Evolutionary conservation across 2,888 invertebrate species (phyloP).

Genomic region (Leucophenga maculata): DNA sequence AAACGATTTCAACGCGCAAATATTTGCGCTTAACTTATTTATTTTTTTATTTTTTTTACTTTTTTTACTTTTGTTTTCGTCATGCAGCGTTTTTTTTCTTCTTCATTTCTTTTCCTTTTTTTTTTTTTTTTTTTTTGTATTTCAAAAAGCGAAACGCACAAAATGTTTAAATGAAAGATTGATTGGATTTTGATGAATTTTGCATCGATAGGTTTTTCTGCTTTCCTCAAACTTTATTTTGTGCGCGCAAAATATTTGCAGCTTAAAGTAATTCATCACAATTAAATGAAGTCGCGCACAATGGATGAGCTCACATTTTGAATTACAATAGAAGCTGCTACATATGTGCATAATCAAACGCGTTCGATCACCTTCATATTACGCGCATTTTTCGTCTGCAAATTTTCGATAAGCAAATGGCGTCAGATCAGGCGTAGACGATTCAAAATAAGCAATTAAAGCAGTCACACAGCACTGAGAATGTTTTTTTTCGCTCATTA

Average conservation of each 20-base stretch:
- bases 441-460: too few relatives aligned
- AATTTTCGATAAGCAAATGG: too few relatives aligned
- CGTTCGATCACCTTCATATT: too few relatives aligned
- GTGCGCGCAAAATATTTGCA: slow-evolving; percentile 4
- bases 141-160: not conserved
- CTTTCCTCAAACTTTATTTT: not conserved
- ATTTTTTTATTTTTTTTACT: not conserved
- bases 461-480: too few relatives aligned
- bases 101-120: not conserved
- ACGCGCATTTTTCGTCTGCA: too few relatives aligned
- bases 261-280: slow-evolving; percentile 12
- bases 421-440: too few relatives aligned
- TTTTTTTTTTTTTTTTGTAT: not conserved
- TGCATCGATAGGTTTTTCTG: slow-evolving; percentile 3
- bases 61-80: not conserved
- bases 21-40: slow-evolving; percentile 53
- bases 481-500: too few relatives aligned
- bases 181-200: slow-evolving; percentile 24
- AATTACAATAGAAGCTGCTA: too few relatives aligned
- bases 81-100: not conserved
- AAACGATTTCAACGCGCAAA: slow-evolving; percentile 49
- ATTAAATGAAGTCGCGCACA: too few relatives aligned
- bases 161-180: slow-evolving; percentile 14
- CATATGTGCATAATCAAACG: too few relatives aligned
- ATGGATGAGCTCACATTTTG: too few relatives aligned